Percentiles rank a stretch among this genome's conserved stretches.
These are phyloP conservation scores for Hydropsyche tenuis DNA, from an alignment of 1,140 invertebrate species.

Conservation along the genomic window DNA sequence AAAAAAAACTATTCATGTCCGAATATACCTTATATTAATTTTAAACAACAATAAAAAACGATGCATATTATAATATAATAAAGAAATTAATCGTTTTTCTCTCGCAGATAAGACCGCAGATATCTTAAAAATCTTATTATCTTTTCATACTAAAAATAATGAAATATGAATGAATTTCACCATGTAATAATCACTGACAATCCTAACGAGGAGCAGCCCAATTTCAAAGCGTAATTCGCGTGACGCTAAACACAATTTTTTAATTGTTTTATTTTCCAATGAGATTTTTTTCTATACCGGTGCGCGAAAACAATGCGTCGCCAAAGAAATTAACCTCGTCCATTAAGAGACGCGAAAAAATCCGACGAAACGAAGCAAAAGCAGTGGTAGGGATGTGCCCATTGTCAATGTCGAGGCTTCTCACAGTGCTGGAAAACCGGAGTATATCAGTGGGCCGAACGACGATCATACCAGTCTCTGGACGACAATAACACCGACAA, in stretches of 20 bases:
- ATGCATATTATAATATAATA: too few relatives aligned
- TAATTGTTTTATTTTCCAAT: conserved; percentile 5
- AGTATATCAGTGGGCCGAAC: conserved; percentile 48
- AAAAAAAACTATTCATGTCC: too few relatives aligned
- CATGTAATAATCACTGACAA: not conserved
- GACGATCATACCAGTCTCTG: conserved; percentile 36
- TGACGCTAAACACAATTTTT: not conserved
- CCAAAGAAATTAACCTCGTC: conserved; percentile 30
- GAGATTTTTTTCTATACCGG: not conserved
- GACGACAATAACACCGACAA: conserved; percentile 9
- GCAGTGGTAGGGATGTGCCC: conserved; percentile 39
- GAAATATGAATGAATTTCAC: not conserved
- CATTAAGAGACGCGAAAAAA: too few relatives aligned
- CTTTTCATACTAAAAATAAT: too few relatives aligned
- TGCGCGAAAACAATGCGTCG: not conserved
- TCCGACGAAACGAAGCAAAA: not conserved
- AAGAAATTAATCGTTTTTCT: too few relatives aligned
- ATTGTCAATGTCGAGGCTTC: conserved; percentile 45
- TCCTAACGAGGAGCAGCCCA: not conserved
- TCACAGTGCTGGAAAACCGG: conserved; percentile 47
- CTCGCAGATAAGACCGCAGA: too few relatives aligned
- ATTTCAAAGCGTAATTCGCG: conserved; percentile 8
- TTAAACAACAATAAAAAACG: too few relatives aligned
- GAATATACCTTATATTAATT: too few relatives aligned
- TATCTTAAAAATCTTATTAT: too few relatives aligned